phyloP scores from a whole-genome alignment of 2,113 vertebrate genomes.

The Alouatta palliata region DNA sequence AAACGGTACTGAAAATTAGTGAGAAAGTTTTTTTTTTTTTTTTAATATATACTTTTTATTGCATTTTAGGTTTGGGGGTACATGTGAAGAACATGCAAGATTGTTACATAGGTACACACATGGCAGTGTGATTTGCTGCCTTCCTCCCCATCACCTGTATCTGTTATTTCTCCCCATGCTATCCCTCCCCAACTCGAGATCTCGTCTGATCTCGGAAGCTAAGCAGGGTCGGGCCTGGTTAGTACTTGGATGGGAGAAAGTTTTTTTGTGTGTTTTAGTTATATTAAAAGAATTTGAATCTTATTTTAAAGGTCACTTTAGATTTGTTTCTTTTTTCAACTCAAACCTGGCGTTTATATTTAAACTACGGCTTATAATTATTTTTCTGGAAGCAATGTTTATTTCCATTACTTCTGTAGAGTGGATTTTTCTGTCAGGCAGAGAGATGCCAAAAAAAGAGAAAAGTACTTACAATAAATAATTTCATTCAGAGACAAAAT shows the following conservation, averaged over 20 bases:
- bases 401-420: not conserved
- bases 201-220: too few species aligned
- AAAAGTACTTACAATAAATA: constrained; percentile 17
- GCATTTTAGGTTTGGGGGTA: too few species aligned
- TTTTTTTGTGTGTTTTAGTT: not conserved
- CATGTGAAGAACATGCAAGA: too few species aligned
- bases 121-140: too few species aligned
- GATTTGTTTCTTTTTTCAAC: not conserved
- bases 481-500: constrained; percentile 25
- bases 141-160: too few species aligned
- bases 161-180: too few species aligned
- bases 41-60: too few species aligned
- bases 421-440: not conserved
- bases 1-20: not conserved
- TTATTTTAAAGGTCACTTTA: constrained; percentile 17
- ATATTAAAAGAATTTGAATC: not conserved
- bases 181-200: too few species aligned
- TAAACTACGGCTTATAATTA: not conserved
- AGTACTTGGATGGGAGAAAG: too few species aligned
- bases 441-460: not conserved
- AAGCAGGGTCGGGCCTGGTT: too few species aligned
- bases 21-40: too few species aligned
- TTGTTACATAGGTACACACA: too few species aligned
- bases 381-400: constrained; percentile 9
- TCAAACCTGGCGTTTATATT: not conserved